Conservation (phyloP, 1,140 invertebrate genomes). For the Zeugodacus cucurbitae region DNA sequence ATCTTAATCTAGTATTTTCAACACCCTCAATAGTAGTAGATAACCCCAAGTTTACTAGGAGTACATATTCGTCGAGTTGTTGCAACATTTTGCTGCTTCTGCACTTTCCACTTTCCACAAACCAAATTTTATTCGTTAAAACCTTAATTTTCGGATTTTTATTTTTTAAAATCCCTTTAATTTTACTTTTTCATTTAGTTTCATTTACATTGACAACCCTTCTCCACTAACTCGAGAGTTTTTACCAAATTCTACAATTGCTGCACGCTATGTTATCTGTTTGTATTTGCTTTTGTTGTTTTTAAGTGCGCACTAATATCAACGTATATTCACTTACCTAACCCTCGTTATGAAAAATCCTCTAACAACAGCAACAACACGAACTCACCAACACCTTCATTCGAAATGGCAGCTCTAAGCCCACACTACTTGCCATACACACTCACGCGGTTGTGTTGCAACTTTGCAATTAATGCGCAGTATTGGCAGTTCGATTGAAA, state of each 20-base stretch:
- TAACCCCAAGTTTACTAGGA: background rate
- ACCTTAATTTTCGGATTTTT: background rate
- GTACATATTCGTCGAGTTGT: background rate
- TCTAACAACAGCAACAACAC: background rate
- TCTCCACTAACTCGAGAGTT: background rate
- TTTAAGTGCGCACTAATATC: no score
- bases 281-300: no score
- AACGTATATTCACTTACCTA: no score
- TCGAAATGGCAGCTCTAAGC: background rate
- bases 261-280: no score
- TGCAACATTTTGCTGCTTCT: background rate
- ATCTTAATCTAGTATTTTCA: no score
- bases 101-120: background rate
- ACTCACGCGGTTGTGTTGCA: background rate
- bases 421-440: background rate
- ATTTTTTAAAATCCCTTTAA: no score
- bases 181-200: background rate
- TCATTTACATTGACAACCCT: background rate
- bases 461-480: background rate
- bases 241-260: background rate
- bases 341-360: no score
- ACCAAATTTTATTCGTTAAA: background rate
- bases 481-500: background rate
- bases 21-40: background rate
- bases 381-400: background rate